These are phyloP conservation scores for Meteorus sp. DNA, from an alignment of 1,140 invertebrate genomes.

Conservation along the genomic window DNA sequence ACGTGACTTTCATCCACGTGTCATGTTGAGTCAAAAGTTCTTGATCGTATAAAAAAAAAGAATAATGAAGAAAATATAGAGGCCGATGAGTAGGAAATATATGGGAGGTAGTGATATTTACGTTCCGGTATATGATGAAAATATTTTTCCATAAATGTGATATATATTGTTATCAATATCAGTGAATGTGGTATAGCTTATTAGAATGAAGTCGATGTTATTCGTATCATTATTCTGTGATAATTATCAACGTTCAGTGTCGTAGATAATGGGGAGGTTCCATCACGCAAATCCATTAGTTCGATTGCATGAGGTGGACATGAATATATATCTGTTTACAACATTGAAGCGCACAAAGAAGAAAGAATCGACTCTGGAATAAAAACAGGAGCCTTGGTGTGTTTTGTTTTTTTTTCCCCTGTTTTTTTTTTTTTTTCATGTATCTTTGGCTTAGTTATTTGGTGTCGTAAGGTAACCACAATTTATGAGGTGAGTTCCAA, in stretches of 20 bases:
- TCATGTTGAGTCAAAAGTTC: no score
- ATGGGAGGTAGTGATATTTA: neutral
- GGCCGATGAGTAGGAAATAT: neutral
- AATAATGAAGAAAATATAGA: neutral
- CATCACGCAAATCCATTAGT: conserved; percentile 1
- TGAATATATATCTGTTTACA: no score
- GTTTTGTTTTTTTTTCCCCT: neutral
- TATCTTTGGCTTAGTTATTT: conserved; percentile 8
- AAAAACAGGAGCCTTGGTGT: neutral
- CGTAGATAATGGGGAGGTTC: neutral
- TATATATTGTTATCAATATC: no score
- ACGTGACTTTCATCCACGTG: no score
- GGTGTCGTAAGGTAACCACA: conserved; percentile 19
- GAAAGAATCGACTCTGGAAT: conserved; percentile 7
- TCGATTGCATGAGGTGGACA: neutral
- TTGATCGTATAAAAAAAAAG: no score
- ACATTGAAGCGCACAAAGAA: neutral
- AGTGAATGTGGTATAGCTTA: no score
- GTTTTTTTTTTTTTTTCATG: neutral
- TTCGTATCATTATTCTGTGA: neutral
- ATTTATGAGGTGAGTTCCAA: conserved; percentile 15
- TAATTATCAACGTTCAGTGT: neutral
- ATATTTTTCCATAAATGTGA: neutral
- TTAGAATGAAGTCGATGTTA: no score
- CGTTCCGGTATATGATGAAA: neutral